Evolutionary conservation across 2,797 vertebrate species (phyloP).

Genomic region (Ficedula albicollis): DNA sequence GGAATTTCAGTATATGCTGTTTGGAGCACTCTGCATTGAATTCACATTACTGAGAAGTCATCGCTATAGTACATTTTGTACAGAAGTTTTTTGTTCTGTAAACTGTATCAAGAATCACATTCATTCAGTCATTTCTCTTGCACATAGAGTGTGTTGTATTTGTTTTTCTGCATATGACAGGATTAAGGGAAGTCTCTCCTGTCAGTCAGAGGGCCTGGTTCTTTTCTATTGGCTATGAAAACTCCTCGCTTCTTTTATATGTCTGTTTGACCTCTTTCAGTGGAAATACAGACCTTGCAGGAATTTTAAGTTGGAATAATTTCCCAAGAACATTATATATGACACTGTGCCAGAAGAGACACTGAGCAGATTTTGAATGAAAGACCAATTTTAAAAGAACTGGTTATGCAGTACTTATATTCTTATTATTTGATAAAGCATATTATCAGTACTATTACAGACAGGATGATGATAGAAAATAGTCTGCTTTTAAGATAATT

Average conservation of each 20-base stretch:
- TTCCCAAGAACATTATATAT: not conserved
- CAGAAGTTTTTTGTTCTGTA: not conserved
- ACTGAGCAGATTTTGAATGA: not conserved
- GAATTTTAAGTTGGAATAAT: not conserved
- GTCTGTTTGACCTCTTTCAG: not conserved
- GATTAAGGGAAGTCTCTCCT: not conserved
- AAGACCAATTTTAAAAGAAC: not conserved
- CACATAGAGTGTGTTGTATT: rapidly evolving
- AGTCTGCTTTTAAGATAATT: not conserved
- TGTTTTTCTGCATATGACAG: not conserved
- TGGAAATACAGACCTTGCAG: not conserved
- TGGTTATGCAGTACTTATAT: not conserved
- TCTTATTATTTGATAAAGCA: not conserved
- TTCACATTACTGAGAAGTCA: not conserved
- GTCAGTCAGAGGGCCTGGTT: not conserved
- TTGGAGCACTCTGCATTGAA: not conserved
- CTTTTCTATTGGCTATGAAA: not conserved
- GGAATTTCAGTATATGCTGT: not conserved
- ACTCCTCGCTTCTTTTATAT: not conserved
- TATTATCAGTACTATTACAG: not conserved
- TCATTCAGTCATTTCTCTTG: not conserved
- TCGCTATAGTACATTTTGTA: not conserved
- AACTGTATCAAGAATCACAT: not conserved
- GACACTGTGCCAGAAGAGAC: not conserved
- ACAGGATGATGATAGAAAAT: not conserved